Base-by-base conservation (phyloP, 2,888 invertebrate genomes). In the Pollenia griseotomentosa region DNA sequence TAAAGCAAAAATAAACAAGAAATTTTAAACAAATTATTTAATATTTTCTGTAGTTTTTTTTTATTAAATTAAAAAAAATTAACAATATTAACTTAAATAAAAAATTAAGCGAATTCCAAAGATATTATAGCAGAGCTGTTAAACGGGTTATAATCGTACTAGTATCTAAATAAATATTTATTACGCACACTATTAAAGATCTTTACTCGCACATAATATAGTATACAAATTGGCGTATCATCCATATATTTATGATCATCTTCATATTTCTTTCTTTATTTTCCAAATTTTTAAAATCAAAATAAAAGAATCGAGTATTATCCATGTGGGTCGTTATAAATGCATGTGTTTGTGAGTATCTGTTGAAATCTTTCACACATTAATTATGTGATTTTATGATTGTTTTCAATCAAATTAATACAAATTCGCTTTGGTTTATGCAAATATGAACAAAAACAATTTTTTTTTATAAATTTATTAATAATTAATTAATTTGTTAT, bases 331-430 rank as follows among this genome's bases (percentile, higher is more conserved):
- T 63, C 9, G 12, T 4, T 42, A 33, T 42, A 16, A 40, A 12
- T 59, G n/a, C 14, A 51, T 14, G 11, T 40, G 6, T n/a, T 19
- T 74, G 40, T 51, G 5, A 42, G 19, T 65, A 3, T 40, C 48
- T 74, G 70, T 70, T 68, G 68, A 80, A 75, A 85, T 85, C 79
- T 51, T 84, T 84, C 84, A 79, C 84, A 85, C 84, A 75, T 85
- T 85, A 85, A 75, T 85, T 80, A 79, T 84, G 12, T 70, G 68
- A 61, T 70, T 46, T 68, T 74, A 55, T 74, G 70, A 70, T 55
- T 70, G 68, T 63, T 80, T 84, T 61, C 23, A 61, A 80, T 74
- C 61, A 84, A 79, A 85, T 70, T 68, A 74, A 55, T 85, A 75
- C 55, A 63, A 23, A 78, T 73, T 42, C 73, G 73, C 11, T 65